Base-by-base conservation (phyloP, 2,113 vertebrate genomes). In the Motacilla tschutschensis region DNA sequence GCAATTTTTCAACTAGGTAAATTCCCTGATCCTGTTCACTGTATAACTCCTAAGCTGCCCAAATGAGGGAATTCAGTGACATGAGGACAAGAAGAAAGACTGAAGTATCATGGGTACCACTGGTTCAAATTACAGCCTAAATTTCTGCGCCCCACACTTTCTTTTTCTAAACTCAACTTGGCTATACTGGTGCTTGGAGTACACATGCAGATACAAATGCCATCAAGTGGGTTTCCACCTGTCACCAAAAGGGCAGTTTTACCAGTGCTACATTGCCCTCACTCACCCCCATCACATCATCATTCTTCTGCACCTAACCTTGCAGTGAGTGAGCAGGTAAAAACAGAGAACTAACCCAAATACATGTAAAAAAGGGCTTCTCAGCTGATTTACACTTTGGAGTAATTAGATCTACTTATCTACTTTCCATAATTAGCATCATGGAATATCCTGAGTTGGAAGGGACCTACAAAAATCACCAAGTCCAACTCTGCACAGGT, bases 41-140 rank as follows among this genome's bases (percentile, higher is more conserved):
- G 2, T 16, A 1, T 3, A 70, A 38, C 5, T 41, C 24, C 11
- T 12, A 66, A 81, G 74, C 1, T 1, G 4, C 5, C 19, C 38
- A 31, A 17, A 21, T 14, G 7, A 54, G 6, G 38, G 33, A 69
- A 76, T 18, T 44, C 25, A 3, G 1, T 12, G n/a, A 73, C n/a
- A 46, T 5, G 4, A 54, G 15, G 20, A 41, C 22, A 53, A 59
- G 26, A 36, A 29, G 12, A 40, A 81, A 87, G 25, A n/a, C 20
- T 40, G 6, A 70, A 60, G 4, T 19, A 14, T 8, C 35, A 35
- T 14, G 10, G 63, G 31, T 44, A 80, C 22, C 24, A 46, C 24
- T 9, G 13, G 10, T 33, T 66, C 58, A 83, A 74, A 83, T 4
- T 29, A 63, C 3, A 90, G 40, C 16, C 48, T 36, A 10, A 35